phyloP scores from a whole-genome alignment of 1,140 invertebrate genomes.

The Cydia splendana region DNA sequence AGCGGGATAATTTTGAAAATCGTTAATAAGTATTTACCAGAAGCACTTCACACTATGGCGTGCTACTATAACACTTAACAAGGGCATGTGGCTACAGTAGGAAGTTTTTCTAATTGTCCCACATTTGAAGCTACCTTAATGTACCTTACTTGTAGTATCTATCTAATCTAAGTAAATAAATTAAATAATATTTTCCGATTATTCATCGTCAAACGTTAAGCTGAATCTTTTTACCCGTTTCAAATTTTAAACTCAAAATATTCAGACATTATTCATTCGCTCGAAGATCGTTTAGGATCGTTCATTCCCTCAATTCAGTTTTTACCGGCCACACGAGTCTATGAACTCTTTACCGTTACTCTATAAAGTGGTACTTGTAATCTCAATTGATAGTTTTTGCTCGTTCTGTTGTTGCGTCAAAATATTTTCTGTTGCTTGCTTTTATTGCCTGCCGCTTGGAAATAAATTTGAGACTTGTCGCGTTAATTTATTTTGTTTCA shows the following conservation, averaged over 20 bases:
- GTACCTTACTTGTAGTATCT: too few relatives aligned
- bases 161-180: too few relatives aligned
- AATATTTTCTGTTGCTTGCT: background rate
- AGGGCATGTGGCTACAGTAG: too few relatives aligned
- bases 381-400: constrained; percentile 20
- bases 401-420: constrained; percentile 11
- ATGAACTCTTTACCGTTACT: constrained; percentile 24
- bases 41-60: too few relatives aligned
- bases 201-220: too few relatives aligned
- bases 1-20: too few relatives aligned
- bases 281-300: background rate
- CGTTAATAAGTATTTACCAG: too few relatives aligned
- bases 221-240: background rate
- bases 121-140: too few relatives aligned
- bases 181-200: too few relatives aligned
- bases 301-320: constrained; percentile 19
- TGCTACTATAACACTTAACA: too few relatives aligned
- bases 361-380: constrained; percentile 3
- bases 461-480: background rate
- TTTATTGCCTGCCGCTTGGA: background rate
- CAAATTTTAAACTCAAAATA: background rate
- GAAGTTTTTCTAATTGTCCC: too few relatives aligned
- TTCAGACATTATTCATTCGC: background rate
- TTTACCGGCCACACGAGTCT: constrained; percentile 7
- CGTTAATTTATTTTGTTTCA: background rate